Conservation (phyloP, 1,140 invertebrate genomes). For the Aporrectodea caliginosa region DNA sequence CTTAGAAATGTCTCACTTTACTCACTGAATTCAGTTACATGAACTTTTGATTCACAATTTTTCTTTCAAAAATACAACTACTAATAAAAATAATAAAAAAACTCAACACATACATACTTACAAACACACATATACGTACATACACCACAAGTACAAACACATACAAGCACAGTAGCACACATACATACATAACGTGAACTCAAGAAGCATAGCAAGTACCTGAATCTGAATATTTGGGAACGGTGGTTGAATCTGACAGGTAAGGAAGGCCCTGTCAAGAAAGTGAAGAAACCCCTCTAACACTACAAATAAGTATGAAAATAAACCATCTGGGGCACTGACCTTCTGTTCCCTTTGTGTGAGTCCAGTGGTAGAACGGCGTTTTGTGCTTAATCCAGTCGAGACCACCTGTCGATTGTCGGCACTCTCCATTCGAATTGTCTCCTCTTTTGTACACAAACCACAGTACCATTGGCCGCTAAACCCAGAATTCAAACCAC, state of each 20-base stretch:
- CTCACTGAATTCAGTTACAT: too few species aligned
- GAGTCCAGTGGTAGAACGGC: constrained; percentile 33
- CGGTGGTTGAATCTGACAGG: neutral
- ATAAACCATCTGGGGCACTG: constrained; percentile 5
- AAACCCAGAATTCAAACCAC: too few species aligned
- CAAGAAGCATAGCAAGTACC: neutral
- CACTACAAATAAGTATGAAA: neutral
- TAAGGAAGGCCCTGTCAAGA: neutral
- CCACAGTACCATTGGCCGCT: constrained; percentile 87
- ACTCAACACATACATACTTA: too few species aligned
- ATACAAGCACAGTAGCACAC: too few species aligned
- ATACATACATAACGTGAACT: too few species aligned
- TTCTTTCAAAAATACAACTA: too few species aligned
- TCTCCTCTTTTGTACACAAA: constrained; percentile 64
- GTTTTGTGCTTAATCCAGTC: constrained; percentile 12
- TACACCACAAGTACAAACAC: too few species aligned
- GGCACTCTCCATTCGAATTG: constrained; percentile 34
- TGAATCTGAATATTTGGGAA: neutral
- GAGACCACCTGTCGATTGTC: neutral
- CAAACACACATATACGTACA: too few species aligned
- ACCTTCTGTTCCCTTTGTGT: constrained; percentile 49
- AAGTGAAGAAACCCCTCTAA: neutral
- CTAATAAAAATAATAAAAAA: too few species aligned
- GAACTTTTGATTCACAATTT: too few species aligned
- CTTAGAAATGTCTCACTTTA: too few species aligned